These are phyloP conservation scores for Ginglymostoma cirratum DNA, from an alignment of 2,113 vertebrate genomes.

Conservation along the genomic window DNA sequence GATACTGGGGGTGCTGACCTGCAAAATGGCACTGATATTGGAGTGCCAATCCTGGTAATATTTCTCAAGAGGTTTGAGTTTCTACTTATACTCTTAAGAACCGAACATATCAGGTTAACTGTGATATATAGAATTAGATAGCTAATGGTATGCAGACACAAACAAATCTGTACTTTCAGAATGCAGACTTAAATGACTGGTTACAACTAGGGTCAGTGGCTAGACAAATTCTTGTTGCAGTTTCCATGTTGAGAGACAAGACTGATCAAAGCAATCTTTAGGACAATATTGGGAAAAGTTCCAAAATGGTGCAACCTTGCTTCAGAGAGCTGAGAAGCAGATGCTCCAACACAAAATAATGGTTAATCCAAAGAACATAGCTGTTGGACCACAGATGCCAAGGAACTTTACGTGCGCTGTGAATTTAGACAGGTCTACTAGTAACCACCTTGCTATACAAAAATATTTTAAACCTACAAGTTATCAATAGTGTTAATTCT, in stretches of 20 bases:
- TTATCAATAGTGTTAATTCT: background rate
- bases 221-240: background rate
- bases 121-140: background rate
- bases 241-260: background rate
- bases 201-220: background rate
- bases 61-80: background rate
- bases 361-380: background rate
- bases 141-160: background rate
- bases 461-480: background rate
- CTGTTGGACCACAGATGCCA: background rate
- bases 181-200: background rate
- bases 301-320: background rate
- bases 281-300: background rate
- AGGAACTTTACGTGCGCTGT: background rate
- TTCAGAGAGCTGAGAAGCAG: background rate
- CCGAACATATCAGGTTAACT: background rate
- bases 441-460: background rate
- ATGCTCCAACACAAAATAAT: background rate
- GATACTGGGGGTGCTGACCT: too few relatives aligned
- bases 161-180: background rate
- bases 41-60: too few relatives aligned
- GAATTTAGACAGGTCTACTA: background rate
- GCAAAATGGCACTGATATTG: too few relatives aligned
- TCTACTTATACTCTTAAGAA: background rate
- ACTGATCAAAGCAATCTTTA: background rate